Conservation (phyloP, 2,113 vertebrate species). For the Tonatia bakeri region DNA sequence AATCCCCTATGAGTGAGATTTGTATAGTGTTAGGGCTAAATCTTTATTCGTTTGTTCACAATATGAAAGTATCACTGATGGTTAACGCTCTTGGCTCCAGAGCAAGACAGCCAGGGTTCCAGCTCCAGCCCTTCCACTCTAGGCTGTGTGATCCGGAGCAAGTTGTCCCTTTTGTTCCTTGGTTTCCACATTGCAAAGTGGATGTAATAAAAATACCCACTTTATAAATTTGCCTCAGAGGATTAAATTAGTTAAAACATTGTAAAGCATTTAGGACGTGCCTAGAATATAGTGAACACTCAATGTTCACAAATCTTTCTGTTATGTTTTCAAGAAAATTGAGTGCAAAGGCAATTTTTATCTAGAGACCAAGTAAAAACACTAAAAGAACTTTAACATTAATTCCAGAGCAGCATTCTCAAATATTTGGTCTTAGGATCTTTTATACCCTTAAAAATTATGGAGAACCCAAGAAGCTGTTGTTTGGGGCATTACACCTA, state of each 20-base stretch:
- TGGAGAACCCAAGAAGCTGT: not conserved
- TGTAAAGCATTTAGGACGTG: not conserved
- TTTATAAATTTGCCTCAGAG: not conserved
- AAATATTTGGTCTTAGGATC: not conserved
- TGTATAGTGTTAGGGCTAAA: not conserved
- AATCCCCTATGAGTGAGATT: not conserved
- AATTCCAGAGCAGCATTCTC: not conserved
- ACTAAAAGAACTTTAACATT: not conserved
- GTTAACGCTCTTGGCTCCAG: not conserved
- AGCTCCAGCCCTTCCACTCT: not conserved
- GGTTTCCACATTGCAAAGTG: not conserved
- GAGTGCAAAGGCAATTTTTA: not conserved
- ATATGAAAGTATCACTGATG: not conserved
- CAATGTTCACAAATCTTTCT: not conserved
- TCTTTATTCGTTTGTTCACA: not conserved
- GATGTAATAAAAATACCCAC: not conserved
- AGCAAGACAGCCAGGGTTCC: not conserved
- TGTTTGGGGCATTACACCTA: not conserved
- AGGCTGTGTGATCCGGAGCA: not conserved
- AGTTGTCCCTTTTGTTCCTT: not conserved
- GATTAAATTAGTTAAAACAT: conserved; percentile 5
- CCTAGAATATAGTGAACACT: not conserved
- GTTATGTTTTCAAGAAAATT: not conserved
- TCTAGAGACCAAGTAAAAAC: not conserved
- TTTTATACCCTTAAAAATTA: not conserved